These are phyloP conservation scores for Proisotoma minuta DNA, from an alignment of 2,888 invertebrate species.

Conservation along the genomic window DNA sequence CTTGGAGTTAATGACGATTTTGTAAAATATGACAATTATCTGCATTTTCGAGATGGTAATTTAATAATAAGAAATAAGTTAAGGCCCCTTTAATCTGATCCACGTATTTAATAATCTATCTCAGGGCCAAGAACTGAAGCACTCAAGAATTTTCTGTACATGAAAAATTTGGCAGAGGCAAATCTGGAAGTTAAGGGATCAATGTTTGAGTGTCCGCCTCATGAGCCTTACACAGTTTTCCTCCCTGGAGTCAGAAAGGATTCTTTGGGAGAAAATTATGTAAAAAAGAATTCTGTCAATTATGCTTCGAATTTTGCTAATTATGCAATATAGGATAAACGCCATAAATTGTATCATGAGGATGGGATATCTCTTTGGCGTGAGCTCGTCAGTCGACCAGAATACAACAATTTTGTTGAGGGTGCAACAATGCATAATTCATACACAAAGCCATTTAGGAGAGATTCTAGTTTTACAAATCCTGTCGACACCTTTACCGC, in stretches of 20 bases:
- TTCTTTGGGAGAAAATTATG: neutral
- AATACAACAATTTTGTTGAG: conserved; percentile 25
- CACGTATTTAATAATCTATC: neutral
- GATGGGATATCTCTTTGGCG: conserved; percentile 45
- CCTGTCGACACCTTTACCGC: conserved; percentile 19
- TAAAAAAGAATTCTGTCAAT: neutral
- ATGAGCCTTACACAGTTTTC: conserved; percentile 13
- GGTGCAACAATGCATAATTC: conserved; percentile 31
- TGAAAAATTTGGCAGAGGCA: conserved; percentile 24
- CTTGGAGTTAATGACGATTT: conserved; percentile 37
- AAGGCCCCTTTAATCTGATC: neutral
- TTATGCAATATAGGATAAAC: conserved; percentile 28
- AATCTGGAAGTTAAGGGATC: conserved; percentile 27
- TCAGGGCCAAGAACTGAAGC: conserved; percentile 31
- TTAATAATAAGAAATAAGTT: neutral
- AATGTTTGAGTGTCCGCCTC: conserved; percentile 24
- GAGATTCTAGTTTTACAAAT: conserved; percentile 38
- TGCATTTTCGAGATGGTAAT: conserved; percentile 26
- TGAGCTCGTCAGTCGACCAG: conserved; percentile 28
- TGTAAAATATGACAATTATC: conserved; percentile 26
- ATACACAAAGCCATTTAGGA: conserved; percentile 30
- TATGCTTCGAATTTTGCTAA: neutral
- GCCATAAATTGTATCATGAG: conserved; percentile 24
- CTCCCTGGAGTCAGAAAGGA: neutral
- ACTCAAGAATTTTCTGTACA: conserved; percentile 31